phyloP scores from a whole-genome alignment of 1,140 invertebrate genomes.

The Drosophila sproati region DNA sequence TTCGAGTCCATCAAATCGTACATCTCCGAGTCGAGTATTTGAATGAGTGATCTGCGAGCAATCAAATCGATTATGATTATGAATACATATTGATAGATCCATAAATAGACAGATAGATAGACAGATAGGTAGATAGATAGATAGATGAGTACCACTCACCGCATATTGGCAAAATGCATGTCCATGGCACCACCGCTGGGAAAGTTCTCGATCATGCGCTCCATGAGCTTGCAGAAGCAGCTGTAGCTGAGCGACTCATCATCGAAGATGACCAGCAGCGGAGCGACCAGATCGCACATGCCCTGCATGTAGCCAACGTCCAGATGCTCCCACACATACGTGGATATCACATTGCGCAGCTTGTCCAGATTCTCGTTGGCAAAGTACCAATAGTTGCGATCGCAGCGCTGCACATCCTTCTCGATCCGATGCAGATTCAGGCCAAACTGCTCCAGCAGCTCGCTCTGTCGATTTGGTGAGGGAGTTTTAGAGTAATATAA shows the following conservation, averaged over 20 bases:
- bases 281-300: constrained; percentile 98
- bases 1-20: constrained; percentile 97
- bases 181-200: constrained; percentile 97
- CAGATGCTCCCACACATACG: constrained; percentile 97
- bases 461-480: constrained; percentile 86
- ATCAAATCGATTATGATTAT: constrained; percentile 2
- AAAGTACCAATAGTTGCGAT: constrained; percentile 97
- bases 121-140: not conserved
- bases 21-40: constrained; percentile 96
- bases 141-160: constrained; percentile 85
- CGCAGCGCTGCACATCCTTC: constrained; percentile 97
- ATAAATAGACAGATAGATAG: not conserved
- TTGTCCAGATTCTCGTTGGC: constrained; percentile 95
- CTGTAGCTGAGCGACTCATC: constrained; percentile 96
- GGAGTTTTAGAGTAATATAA: too few species aligned
- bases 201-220: constrained; percentile 95
- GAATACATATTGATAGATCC: too few species aligned
- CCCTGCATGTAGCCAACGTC: constrained; percentile 96
- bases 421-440: constrained; percentile 97
- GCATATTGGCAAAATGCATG: constrained; percentile 97
- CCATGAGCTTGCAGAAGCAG: constrained; percentile 96
- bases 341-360: constrained; percentile 98
- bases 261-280: constrained; percentile 95
- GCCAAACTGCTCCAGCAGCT: constrained; percentile 94
- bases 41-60: constrained; percentile 88